phyloP scores from a whole-genome alignment of 2,888 invertebrate species.

The Papilio protenor region DNA sequence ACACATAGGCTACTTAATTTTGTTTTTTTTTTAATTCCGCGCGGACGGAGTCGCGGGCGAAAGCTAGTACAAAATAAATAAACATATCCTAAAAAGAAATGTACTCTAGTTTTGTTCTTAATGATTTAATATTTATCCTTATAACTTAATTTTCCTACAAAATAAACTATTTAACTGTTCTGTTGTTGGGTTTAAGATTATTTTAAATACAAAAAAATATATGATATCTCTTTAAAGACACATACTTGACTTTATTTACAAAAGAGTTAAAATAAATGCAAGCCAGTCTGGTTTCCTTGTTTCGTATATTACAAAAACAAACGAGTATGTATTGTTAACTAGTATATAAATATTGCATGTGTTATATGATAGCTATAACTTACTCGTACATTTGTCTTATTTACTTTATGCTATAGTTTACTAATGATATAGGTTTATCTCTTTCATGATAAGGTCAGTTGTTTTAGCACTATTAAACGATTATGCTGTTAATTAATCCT shows the following conservation, averaged over 20 bases:
- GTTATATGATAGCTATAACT: neutral
- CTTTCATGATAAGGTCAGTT: slow-evolving; percentile 23
- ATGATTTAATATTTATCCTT: too few relatives aligned
- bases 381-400: slow-evolving; percentile 17
- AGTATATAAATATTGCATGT: slow-evolving; percentile 21
- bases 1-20: too few relatives aligned
- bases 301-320: slow-evolving; percentile 47
- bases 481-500: slow-evolving; percentile 13
- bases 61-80: too few relatives aligned
- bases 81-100: too few relatives aligned
- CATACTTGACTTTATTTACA: neutral
- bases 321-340: slow-evolving; percentile 21
- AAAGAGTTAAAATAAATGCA: slow-evolving; percentile 7
- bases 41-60: too few relatives aligned
- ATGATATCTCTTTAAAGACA: neutral
- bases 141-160: too few relatives aligned
- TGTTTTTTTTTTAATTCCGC: too few relatives aligned
- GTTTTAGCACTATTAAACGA: slow-evolving; percentile 21
- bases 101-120: too few relatives aligned
- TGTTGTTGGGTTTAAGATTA: too few relatives aligned
- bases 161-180: too few relatives aligned
- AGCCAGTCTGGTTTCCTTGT: slow-evolving; percentile 21
- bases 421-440: slow-evolving; percentile 26
- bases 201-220: too few relatives aligned
- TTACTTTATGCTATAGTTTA: slow-evolving; percentile 18